phyloP scores from a whole-genome alignment of 2,797 vertebrate species.

The Glossophaga mutica region DNA sequence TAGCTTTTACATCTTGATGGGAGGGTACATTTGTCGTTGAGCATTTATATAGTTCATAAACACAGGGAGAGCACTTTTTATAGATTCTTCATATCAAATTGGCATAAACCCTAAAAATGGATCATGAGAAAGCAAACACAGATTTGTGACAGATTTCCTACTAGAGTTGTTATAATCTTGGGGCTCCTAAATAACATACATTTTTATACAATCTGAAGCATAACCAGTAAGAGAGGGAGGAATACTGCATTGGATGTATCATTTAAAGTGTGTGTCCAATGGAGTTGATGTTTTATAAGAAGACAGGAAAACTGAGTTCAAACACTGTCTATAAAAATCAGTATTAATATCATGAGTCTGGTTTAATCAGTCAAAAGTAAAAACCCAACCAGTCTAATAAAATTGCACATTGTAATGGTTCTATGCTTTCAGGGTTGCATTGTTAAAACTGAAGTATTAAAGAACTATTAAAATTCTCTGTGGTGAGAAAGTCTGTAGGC shows the following conservation, averaged over 20 bases:
- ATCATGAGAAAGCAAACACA: neutral
- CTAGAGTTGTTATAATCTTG: neutral
- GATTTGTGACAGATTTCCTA: neutral
- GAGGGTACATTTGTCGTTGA: neutral
- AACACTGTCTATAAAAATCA: neutral
- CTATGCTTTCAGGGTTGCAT: neutral
- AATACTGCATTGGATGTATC: neutral
- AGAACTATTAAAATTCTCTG: neutral
- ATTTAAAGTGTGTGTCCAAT: neutral
- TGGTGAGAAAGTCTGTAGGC: neutral
- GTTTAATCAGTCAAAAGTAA: constrained; percentile 1
- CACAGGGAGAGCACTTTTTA: neutral
- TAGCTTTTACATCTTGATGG: neutral
- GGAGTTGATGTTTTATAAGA: neutral
- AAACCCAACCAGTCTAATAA: neutral
- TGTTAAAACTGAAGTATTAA: neutral
- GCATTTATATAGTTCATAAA: constrained; percentile 22
- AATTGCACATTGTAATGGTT: neutral
- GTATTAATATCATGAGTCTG: neutral
- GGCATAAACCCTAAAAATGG: constrained; percentile 13
- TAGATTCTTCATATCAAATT: neutral
- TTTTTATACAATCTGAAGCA: neutral
- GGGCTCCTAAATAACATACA: neutral
- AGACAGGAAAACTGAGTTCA: constrained; percentile 5
- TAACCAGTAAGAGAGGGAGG: neutral